Conservation (phyloP, 2,888 invertebrate genomes). For the Cheilosia impressa region DNA sequence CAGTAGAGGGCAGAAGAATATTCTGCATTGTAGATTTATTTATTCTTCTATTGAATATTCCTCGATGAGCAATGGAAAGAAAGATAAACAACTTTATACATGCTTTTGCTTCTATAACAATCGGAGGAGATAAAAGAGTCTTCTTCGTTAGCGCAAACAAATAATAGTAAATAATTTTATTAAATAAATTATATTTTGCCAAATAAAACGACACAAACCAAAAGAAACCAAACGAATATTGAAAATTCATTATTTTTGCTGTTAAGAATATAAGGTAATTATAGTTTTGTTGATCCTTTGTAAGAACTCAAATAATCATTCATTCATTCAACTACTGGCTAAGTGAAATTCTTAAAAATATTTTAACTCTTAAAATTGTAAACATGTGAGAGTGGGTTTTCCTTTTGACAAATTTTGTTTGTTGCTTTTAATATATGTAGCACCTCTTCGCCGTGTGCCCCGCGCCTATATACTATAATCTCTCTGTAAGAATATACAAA, state of each 20-base stretch:
- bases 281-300: conserved; percentile 12
- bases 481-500: conserved; percentile 69
- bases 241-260: conserved; percentile 1
- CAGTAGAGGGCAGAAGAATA: conserved; percentile 19
- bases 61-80: conserved; percentile 3
- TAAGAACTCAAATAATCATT: conserved; percentile 31
- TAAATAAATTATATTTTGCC: conserved; percentile 43
- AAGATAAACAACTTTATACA: conserved; percentile 38
- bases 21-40: conserved; percentile 30
- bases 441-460: conserved; percentile 51
- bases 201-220: background rate
- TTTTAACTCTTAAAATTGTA: conserved; percentile 65
- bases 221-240: conserved; percentile 15
- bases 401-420: conserved; percentile 26
- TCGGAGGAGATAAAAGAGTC: conserved; percentile 2
- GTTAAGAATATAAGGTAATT: conserved; percentile 1
- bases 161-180: conserved; percentile 47
- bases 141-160: conserved; percentile 21
- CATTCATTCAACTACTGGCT: conserved; percentile 31
- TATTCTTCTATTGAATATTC: background rate
- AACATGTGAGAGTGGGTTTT: conserved; percentile 53
- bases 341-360: conserved; percentile 62
- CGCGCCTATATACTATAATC: conserved; percentile 65
- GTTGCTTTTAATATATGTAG: conserved; percentile 37
- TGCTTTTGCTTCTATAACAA: conserved; percentile 36